Evolutionary conservation across 2,888 invertebrate species (phyloP).

Genomic region (Oeneis ivallda): DNA sequence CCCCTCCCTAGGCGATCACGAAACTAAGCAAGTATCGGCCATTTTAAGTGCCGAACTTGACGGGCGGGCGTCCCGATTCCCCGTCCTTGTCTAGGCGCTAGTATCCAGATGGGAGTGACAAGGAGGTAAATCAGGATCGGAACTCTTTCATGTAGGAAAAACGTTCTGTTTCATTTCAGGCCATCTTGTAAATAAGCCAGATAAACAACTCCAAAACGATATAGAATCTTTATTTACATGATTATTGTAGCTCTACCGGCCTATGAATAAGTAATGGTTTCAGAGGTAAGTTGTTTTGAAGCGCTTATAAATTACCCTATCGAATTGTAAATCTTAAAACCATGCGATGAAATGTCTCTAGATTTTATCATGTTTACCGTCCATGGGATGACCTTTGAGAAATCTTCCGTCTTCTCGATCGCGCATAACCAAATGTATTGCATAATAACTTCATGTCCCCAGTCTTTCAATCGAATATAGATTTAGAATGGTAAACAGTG

Average conservation of each 20-base stretch:
- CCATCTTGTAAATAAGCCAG: constrained; percentile 48
- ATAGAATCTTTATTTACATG: constrained; percentile 37
- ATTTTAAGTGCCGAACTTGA: constrained; percentile 74
- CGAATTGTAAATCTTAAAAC: constrained; percentile 16
- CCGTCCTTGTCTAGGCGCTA: constrained; percentile 48
- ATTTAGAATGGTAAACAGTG: no score
- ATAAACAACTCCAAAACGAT: constrained; percentile 37
- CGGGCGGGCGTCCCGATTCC: constrained; percentile 56
- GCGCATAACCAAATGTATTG: not conserved
- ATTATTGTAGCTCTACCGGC: constrained; percentile 35
- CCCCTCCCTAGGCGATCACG: constrained; percentile 80
- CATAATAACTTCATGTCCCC: not conserved
- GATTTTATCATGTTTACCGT: constrained; percentile 1
- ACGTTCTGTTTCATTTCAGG: constrained; percentile 64
- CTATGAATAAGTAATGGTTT: constrained; percentile 40
- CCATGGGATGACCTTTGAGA: constrained; percentile 29
- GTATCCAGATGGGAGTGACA: constrained; percentile 45
- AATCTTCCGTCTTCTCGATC: not conserved
- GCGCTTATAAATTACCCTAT: constrained; percentile 15
- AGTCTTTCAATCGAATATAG: no score
- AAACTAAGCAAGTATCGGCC: constrained; percentile 78
- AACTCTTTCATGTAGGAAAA: constrained; percentile 68
- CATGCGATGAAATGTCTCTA: constrained; percentile 5
- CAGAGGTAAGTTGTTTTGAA: constrained; percentile 31
- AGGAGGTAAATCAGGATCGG: constrained; percentile 53